phyloP scores from a whole-genome alignment of 2,888 invertebrate genomes.

The Cryptocephalus primarius region DNA sequence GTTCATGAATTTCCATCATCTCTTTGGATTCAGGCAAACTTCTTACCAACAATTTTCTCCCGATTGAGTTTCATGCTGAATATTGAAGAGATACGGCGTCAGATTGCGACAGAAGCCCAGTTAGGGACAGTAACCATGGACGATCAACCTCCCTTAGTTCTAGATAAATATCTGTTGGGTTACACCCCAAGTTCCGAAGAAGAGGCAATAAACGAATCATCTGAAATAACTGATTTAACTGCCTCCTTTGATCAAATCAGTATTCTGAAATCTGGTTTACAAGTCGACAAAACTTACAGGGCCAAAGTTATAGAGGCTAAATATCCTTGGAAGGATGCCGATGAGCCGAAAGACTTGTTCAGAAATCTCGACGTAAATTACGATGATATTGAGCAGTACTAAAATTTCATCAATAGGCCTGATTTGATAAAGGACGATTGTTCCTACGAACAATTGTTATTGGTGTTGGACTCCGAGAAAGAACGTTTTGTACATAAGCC shows the following conservation, averaged over 20 bases:
- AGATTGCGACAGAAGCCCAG: slow-evolving; percentile 40
- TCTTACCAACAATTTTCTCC: slow-evolving; percentile 77
- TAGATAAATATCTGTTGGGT: slow-evolving; percentile 24
- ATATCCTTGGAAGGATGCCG: slow-evolving; percentile 40
- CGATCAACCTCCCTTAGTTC: slow-evolving; percentile 25
- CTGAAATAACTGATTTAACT: background rate
- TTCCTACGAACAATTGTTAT: too few relatives aligned
- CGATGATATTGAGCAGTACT: slow-evolving; percentile 61
- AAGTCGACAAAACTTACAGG: slow-evolving; percentile 26
- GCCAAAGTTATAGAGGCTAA: slow-evolving; percentile 38
- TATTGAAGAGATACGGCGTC: slow-evolving; percentile 58
- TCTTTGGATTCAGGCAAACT: slow-evolving; percentile 75
- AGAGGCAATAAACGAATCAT: background rate
- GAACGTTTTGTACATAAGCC: too few relatives aligned
- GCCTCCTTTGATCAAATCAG: background rate
- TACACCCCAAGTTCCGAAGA: slow-evolving; percentile 11
- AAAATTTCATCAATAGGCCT: slow-evolving; percentile 42
- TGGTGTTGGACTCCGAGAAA: too few relatives aligned
- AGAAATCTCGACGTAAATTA: slow-evolving; percentile 48
- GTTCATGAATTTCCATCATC: slow-evolving; percentile 58
- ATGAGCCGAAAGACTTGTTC: slow-evolving; percentile 60
- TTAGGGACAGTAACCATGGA: slow-evolving; percentile 30
- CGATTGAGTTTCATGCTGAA: slow-evolving; percentile 58
- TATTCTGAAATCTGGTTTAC: slow-evolving; percentile 1
- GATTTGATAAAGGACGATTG: too few relatives aligned